phyloP scores from a whole-genome alignment of 1,140 invertebrate species.

The Pseudomyrmex gracilis region DNA sequence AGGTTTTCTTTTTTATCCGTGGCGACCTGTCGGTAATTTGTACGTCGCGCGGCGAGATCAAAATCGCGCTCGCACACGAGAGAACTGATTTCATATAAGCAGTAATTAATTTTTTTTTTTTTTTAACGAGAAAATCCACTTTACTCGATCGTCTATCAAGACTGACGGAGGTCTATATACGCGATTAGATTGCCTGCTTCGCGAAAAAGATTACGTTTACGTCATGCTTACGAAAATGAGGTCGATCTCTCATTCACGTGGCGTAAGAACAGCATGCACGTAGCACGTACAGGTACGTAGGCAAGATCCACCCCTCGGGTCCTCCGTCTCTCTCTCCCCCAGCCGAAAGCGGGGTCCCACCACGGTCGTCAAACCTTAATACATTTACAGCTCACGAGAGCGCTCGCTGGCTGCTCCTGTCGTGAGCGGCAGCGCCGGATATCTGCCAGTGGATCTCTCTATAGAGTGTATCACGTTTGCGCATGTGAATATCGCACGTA shows the following conservation, averaged over 20 bases:
- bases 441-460: constrained; percentile 80
- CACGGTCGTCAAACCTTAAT: constrained; percentile 85
- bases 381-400: constrained; percentile 85
- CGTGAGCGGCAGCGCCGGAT: constrained; percentile 72
- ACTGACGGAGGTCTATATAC: too few species aligned
- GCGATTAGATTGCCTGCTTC: not conserved
- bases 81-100: not conserved
- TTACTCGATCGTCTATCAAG: too few species aligned
- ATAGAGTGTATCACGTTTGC: constrained; percentile 83
- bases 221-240: constrained; percentile 36
- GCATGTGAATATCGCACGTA: constrained; percentile 83
- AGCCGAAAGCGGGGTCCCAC: constrained; percentile 77
- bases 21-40: constrained; percentile 19
- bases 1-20: constrained; percentile 18
- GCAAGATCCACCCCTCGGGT: constrained; percentile 58
- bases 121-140: too few species aligned
- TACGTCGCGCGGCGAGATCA: not conserved
- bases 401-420: constrained; percentile 67
- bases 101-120: too few species aligned
- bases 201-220: constrained; percentile 30
- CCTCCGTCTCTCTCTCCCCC: constrained; percentile 42
- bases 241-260: constrained; percentile 41
- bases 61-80: not conserved
- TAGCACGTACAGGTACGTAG: constrained; percentile 63
- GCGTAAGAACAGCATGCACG: constrained; percentile 56